Evolutionary conservation across 2,888 invertebrate genomes (phyloP), one percentile per base, ranked within the genome.

Genomic region (Hyalella azteca): DNA sequence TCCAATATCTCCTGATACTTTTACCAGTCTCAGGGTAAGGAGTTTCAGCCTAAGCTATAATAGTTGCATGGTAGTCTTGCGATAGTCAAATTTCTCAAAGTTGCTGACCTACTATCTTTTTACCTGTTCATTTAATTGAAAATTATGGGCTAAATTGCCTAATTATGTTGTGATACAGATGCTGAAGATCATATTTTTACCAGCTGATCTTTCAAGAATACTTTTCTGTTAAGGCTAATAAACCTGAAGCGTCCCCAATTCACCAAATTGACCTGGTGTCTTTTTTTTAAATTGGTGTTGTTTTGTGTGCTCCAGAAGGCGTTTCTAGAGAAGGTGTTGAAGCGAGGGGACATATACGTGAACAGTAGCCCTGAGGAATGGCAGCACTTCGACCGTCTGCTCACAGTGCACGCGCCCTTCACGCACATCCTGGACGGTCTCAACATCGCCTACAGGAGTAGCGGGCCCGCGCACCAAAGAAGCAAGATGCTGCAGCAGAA

Each of bases 341-440:
- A 36, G 39, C 36, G n/a, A 36, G 39, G 39, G 19, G 13, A 66
- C 39, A 66, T 66, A n/a, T 36, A 66, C 66, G 19, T 36, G 39
- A 7, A 29, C 66, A 66, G 36, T 36, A 66, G 2, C 39, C 66
- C 66, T 4, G 26, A 13, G 13, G 66, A 66, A 36, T 66, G 39
- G 66, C 66, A 19, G 36, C 2, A 36, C 4, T 66, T 66, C 19
- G 39, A 66, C 19, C 66, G 39, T 9, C 36, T 66, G n/a, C 36
- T 66, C 19, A 2, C 5, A 5, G 36, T 0, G 15, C 1, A 36
- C 0, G 22, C 19, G 13, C 66, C 66, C 36, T 66, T 66, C 66
- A 66, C 66, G 5, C 66, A 66, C 19, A 36, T 66, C 39, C 15
- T 66, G 5, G 66, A 66, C 36, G 66, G 66, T n/a, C 66, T 66